Percentiles rank a stretch among this genome's conserved stretches.
Evolutionary conservation across 2,797 vertebrate species (phyloP).

Genomic region (Pseudochaenichthys georgianus): DNA sequence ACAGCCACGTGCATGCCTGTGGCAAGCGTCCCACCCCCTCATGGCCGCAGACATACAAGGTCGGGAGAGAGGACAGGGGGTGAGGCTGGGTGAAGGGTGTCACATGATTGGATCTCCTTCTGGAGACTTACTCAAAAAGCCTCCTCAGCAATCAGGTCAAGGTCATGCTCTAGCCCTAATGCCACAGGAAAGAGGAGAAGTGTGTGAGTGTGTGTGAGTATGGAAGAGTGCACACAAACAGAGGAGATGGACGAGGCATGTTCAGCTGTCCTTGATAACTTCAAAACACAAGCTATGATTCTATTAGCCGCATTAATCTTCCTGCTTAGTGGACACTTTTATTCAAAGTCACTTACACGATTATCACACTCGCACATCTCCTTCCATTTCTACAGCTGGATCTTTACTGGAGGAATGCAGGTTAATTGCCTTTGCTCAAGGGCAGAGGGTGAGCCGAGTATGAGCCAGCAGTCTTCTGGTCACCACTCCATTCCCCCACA

Average conservation of each 20-base stretch:
- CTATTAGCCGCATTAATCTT: slow-evolving; percentile 79
- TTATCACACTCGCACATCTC: slow-evolving; percentile 79
- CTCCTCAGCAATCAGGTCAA: slow-evolving; percentile 84
- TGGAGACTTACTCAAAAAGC: slow-evolving; percentile 85
- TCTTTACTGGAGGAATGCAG: slow-evolving; percentile 82
- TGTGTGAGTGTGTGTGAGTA: slow-evolving; percentile 24
- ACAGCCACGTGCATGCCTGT: slow-evolving; percentile 49
- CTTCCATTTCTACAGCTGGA: slow-evolving; percentile 75
- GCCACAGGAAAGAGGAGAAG: slow-evolving; percentile 69
- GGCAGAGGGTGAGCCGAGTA: slow-evolving; percentile 77
- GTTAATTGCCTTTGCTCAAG: slow-evolving; percentile 84
- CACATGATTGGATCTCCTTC: slow-evolving; percentile 84
- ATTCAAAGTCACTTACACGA: slow-evolving; percentile 81
- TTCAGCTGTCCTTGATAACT: slow-evolving; percentile 74
- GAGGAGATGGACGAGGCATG: slow-evolving; percentile 32
- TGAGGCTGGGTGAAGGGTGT: slow-evolving; percentile 74
- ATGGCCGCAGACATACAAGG: slow-evolving; percentile 71
- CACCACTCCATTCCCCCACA: slow-evolving; percentile 81
- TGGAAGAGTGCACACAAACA: slow-evolving; percentile 44
- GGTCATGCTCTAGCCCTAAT: slow-evolving; percentile 75
- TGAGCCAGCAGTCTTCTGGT: slow-evolving; percentile 85
- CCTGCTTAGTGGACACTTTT: slow-evolving; percentile 81
- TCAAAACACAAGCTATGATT: slow-evolving; percentile 76
- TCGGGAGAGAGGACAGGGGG: slow-evolving; percentile 60
- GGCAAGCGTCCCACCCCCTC: slow-evolving; percentile 46